Evolutionary conservation across 2,113 vertebrate species (phyloP), one percentile per base, ranked within the genome.

Genomic region (Amblyornis subalaris): DNA sequence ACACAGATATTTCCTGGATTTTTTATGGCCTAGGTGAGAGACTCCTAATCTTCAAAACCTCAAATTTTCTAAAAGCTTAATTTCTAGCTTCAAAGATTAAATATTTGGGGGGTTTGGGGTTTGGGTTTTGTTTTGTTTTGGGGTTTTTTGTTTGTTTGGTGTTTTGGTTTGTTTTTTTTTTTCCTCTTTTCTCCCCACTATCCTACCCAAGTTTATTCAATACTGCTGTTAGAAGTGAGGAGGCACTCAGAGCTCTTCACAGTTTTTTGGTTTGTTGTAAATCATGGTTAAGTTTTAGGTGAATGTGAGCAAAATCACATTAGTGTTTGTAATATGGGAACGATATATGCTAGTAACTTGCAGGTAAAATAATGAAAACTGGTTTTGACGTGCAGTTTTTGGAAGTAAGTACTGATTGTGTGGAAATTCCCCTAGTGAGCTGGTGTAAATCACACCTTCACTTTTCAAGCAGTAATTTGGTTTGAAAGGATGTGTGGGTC

Each of bases 121-220:
- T 38, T 38, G 36, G 36, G 8, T 38, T 8, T 38, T 38, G 36
- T 38, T 38, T 38, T 38, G 36, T 38, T 38, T 38, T 38, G 36
- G 36, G 36, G 36, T 38, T 38, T 38, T 38, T 38, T 38, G 36
- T 38, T 38, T 38, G 36, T 38, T 38, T 8, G 36, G 36, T 18
- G 25, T 19, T 47, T n/a, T 36, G 20, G 7, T 3, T 33, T 54
- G 24, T 26, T 51, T 14, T 26, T 14, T 51, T 31, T 40, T 64
- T 53, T 64, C 15, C 15, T 12, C 6, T 12, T 6, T 4, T 2
- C 4, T 44, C 33, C 1, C 7, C 2, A 2, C 9, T 58, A 3
- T 40, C 5, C 21, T 48, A 15, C 9, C 10, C 21, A 35, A 15
- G 17, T 51, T 55, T 4, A 38, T 58, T 71, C 25, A 45, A 9